A percentile compares a stretch with the other conserved stretches of the same genome.
Conservation (phyloP, 2,797 vertebrate species). For the Tympanoctomys barrerae region DNA sequence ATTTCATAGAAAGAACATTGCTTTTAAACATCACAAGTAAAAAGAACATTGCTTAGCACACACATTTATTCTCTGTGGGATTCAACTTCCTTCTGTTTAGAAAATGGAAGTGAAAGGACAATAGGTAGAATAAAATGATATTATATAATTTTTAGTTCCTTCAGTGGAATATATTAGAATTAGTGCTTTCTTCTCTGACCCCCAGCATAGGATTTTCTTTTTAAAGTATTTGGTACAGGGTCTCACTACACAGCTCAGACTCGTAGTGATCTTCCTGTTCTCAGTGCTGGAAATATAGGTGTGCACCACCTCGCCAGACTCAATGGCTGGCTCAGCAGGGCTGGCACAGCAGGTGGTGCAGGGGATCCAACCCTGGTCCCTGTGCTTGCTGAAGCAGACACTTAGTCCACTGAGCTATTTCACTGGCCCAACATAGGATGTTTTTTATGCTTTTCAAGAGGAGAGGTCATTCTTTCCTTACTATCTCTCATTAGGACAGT, state of each 20-base stretch:
- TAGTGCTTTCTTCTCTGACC: background rate
- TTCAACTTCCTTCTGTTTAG: constrained; percentile 55
- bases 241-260: too few species aligned
- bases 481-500: background rate
- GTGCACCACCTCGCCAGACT: too few species aligned
- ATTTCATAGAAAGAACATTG: constrained; percentile 62
- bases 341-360: too few species aligned
- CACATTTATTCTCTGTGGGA: constrained; percentile 46
- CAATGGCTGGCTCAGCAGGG: too few species aligned
- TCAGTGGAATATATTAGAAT: constrained; percentile 20
- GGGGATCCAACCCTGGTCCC: too few species aligned
- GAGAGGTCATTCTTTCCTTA: background rate
- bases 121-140: background rate
- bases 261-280: too few species aligned
- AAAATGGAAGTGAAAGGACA: constrained; percentile 62
- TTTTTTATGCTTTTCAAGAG: background rate
- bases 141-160: constrained; percentile 32
- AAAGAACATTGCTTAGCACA: constrained; percentile 54
- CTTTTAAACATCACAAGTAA: constrained; percentile 29
- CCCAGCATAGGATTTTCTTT: background rate
- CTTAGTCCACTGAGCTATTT: too few species aligned
- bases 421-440: background rate
- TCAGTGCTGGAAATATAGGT: too few species aligned
- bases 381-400: too few species aligned
- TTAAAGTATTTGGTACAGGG: background rate